phyloP scores from a whole-genome alignment of 2,113 vertebrate species.

The Brachyistius frenatus region DNA sequence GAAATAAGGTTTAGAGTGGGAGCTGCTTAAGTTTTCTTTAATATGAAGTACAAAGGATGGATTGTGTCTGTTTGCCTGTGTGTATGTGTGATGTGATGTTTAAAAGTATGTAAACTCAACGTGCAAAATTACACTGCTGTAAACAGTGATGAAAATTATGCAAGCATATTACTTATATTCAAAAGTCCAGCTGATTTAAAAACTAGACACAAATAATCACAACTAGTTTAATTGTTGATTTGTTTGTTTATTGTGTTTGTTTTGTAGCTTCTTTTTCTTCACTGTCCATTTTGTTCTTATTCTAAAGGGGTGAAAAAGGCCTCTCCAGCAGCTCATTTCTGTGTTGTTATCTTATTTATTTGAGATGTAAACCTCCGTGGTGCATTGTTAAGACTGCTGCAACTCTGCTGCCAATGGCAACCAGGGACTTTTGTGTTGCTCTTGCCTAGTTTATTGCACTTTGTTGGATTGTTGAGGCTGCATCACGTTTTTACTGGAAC shows the following conservation, averaged over 20 bases:
- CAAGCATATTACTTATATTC: too few species aligned
- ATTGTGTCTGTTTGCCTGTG: too few species aligned
- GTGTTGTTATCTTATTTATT: background rate
- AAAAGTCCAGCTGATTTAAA: too few species aligned
- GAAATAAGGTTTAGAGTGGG: background rate
- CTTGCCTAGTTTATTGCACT: too few species aligned
- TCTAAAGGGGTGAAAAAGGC: background rate
- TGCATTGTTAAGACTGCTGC: constrained; percentile 3
- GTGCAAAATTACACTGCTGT: too few species aligned
- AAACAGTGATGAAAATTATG: too few species aligned
- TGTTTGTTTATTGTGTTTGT: background rate
- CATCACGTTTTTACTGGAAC: background rate
- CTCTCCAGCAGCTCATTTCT: background rate
- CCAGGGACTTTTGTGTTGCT: background rate
- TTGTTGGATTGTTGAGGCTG: background rate
- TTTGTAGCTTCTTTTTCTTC: background rate
- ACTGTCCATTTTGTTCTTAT: background rate
- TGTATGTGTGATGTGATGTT: too few species aligned
- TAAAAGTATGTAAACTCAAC: too few species aligned
- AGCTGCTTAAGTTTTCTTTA: background rate
- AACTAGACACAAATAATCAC: too few species aligned
- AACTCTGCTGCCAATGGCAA: background rate
- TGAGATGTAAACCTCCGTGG: background rate
- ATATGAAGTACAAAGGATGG: too few species aligned
- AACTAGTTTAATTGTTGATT: too few species aligned